A percentile compares a stretch with the other conserved stretches of the same genome.
phyloP scores from a whole-genome alignment of 1,140 invertebrate species.

The Drosophila watanabei region DNA sequence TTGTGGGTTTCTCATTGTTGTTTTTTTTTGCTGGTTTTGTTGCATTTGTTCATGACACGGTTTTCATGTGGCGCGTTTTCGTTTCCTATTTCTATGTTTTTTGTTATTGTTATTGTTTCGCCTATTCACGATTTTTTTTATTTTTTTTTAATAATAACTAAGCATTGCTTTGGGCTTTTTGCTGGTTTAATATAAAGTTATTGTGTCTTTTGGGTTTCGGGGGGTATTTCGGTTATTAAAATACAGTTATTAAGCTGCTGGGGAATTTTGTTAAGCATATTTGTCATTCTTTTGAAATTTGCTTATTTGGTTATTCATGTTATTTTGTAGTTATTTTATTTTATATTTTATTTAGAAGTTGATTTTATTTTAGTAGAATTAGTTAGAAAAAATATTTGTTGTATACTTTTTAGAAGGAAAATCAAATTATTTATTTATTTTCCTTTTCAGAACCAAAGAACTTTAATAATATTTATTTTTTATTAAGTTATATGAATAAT shows the following conservation, averaged over 20 bases:
- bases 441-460: neutral
- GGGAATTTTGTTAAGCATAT: constrained; percentile 34
- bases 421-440: neutral
- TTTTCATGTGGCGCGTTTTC: constrained; percentile 78
- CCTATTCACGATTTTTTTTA: constrained; percentile 17
- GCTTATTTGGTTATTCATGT: neutral
- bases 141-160: constrained; percentile 7
- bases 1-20: constrained; percentile 57
- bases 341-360: neutral
- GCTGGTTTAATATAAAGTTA: constrained; percentile 60
- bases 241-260: constrained; percentile 25
- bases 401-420: neutral
- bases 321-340: constrained; percentile 1
- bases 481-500: neutral
- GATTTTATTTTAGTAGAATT: neutral
- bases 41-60: constrained; percentile 82
- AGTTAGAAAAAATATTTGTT: neutral
- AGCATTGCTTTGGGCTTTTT: constrained; percentile 33
- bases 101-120: constrained; percentile 50
- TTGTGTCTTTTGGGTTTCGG: constrained; percentile 39
- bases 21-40: constrained; percentile 68
- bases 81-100: constrained; percentile 73
- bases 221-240: constrained; percentile 10
- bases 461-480: neutral
- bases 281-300: constrained; percentile 25